Conservation (phyloP, 2,888 invertebrate genomes). For the Cephus sareptanus region DNA sequence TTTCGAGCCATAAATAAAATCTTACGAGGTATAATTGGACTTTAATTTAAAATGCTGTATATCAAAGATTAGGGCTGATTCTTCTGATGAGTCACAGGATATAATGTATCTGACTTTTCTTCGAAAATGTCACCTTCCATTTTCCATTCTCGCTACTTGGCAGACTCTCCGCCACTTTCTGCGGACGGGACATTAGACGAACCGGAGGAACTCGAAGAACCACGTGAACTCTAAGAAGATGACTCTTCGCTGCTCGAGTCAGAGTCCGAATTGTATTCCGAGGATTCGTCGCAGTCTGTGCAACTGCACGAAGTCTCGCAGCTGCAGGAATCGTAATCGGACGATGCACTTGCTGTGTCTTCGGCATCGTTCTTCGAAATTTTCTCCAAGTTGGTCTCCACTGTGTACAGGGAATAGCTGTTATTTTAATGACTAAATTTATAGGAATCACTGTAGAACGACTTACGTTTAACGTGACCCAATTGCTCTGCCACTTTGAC, state of each 20-base stretch:
- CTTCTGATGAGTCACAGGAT: not conserved
- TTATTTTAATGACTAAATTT: not conserved
- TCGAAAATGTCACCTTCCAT: not conserved
- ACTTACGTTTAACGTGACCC: not conserved
- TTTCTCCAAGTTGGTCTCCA: not conserved
- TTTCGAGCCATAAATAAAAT: not conserved
- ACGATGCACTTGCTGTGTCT: not conserved
- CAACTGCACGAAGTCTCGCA: not conserved
- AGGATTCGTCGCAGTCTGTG: constrained; percentile 2
- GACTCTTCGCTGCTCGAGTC: constrained; percentile 4
- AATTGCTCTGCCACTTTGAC: not conserved
- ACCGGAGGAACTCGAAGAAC: not conserved
- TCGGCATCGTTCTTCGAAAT: not conserved
- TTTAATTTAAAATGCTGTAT: not conserved
- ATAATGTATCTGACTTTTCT: not conserved
- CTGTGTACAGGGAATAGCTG: not conserved
- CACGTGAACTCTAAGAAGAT: not conserved
- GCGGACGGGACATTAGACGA: not conserved
- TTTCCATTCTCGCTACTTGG: not conserved
- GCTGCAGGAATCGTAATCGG: not conserved
- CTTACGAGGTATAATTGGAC: not conserved
- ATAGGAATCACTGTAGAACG: not conserved
- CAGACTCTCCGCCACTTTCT: not conserved
- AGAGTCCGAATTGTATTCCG: constrained; percentile 19
- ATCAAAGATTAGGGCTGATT: not conserved